Base-by-base conservation (phyloP, 1,140 invertebrate species). In the Marisa cornuarietis region DNA sequence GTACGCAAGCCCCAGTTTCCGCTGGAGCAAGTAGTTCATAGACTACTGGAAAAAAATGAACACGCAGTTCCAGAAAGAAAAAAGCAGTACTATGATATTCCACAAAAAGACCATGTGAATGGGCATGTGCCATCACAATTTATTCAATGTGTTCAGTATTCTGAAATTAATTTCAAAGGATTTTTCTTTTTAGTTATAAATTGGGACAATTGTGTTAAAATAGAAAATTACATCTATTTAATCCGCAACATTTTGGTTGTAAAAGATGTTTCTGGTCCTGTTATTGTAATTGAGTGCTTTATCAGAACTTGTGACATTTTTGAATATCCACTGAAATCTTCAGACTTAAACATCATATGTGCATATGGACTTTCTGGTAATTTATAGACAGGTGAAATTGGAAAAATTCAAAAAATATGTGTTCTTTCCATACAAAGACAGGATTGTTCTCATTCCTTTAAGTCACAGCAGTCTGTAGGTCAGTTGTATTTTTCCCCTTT, bases 1-100 rank as follows among this genome's bases (percentile, higher is more conserved):
- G 72, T 88, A 14, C 78, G 85, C 42, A 86, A 85, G 80, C 78
- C 81, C 72, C 81, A 83, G 20, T 76, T 69, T 68, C 84, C 86
- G 22, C 76, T 90, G 51, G 58, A 82, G 65, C 89, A 90, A 85
- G 72, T 89, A 49, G 73, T 85, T 58, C 84, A 86, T 20, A 81
- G 88, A 82, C 52, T 85, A 22, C 49, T 73, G 54, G 87, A 90
- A 78, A 84, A 66, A 76, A 24, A 68, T 76, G n/a, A 66, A 9
- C 52, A 54, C 8, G 52, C 14, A 14, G 52, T 54, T 8, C 20
- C 22, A 26, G 20, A 66, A 66, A 20, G 20, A 8, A 66, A 22
- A 66, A 7, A 26, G 22, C 20, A n/a, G 8, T 7, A 22, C 20
- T 7, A 66, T 26, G 7, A 20, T 66, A 26, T 66, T n/a, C 65